Evolutionary conservation across 2,888 invertebrate species (phyloP), one percentile per base, ranked within the genome.

Genomic region (Thymelicus sylvestris): DNA sequence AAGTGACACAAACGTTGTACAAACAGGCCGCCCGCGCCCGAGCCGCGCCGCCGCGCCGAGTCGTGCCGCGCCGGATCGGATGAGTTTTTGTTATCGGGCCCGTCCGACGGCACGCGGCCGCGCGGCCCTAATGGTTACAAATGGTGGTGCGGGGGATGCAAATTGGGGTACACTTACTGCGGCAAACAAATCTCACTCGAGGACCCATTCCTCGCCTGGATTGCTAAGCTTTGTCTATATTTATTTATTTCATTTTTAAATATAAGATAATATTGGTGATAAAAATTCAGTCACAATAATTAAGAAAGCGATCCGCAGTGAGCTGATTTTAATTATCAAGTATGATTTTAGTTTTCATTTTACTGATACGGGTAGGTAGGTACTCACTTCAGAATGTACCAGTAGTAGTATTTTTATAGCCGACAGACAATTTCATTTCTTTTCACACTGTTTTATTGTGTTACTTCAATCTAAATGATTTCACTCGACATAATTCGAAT

Each of bases 141-240:
- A 67, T 67, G 67, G 61, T n/a, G 38, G 52, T 52, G 67, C 67
- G 67, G 67, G 61, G n/a, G 50, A 67, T 60, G 67, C 67, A 67
- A 67, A 67, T 67, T 60, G 48, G 60, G 60, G 19, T 39, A 48
- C 47, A 67, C 59, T 66, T 47, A 66, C 47, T 47, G n/a, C 50
- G 3, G 31, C 31, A 67, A 67, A 60, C 60, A 48, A 59, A 67
- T 6, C 48, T 15, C 47, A 55, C 8, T 67, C 48, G 67, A 39
- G 48, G 48, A 48, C 50, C n/a, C 6, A 38, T 15, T n/a, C 48
- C 38, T 38, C 15, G 8, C 48, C 38, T 15, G 48, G 7, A 12
- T 13, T 62, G 44, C 10, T 44, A 12, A 44, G 3, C 2, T 19
- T 12, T 62, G 10, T 64, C 63, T 50, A 41, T 15, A 47, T 6